These are phyloP conservation scores for Acanthaster planci DNA, from an alignment of 35 echinoderm and acorn worm genomes.

Conservation along the genomic window DNA sequence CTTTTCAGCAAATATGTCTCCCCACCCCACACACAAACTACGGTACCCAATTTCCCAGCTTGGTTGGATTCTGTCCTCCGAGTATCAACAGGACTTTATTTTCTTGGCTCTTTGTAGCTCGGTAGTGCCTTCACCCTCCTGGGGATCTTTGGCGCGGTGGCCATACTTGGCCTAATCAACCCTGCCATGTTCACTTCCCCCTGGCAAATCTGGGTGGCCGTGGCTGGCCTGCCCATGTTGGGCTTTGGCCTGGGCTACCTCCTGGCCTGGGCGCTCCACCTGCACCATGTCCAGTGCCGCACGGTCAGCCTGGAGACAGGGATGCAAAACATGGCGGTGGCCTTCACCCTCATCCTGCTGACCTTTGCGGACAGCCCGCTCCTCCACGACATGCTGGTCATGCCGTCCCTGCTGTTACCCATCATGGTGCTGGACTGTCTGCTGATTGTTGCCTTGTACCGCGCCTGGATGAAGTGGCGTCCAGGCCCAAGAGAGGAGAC, in stretches of 20 bases:
- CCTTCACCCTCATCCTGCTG: constrained; percentile 62
- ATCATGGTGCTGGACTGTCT: constrained; percentile 46
- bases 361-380: constrained; percentile 41
- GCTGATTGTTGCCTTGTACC: constrained; percentile 28
- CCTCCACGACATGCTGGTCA: constrained; percentile 47
- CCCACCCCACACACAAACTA: too few species aligned
- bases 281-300: constrained; percentile 60
- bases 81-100: too few species aligned
- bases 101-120: constrained; percentile 45
- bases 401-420: constrained; percentile 61
- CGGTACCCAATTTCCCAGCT: too few species aligned
- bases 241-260: constrained; percentile 63
- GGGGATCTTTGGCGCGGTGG: constrained; percentile 36
- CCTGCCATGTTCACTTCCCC: constrained; percentile 62
- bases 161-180: constrained; percentile 71
- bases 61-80: too few species aligned
- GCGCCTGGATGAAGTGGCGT: neutral
- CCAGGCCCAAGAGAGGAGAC: too few species aligned
- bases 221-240: constrained; percentile 23
- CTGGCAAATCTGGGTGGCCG: constrained; percentile 80
- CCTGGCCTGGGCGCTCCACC: constrained; percentile 59
- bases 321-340: constrained; percentile 71
- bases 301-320: constrained; percentile 84
- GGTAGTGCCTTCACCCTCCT: constrained; percentile 62
- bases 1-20: too few species aligned